Conservation (phyloP, 2,113 vertebrate species). For the Thomomys bottae region DNA sequence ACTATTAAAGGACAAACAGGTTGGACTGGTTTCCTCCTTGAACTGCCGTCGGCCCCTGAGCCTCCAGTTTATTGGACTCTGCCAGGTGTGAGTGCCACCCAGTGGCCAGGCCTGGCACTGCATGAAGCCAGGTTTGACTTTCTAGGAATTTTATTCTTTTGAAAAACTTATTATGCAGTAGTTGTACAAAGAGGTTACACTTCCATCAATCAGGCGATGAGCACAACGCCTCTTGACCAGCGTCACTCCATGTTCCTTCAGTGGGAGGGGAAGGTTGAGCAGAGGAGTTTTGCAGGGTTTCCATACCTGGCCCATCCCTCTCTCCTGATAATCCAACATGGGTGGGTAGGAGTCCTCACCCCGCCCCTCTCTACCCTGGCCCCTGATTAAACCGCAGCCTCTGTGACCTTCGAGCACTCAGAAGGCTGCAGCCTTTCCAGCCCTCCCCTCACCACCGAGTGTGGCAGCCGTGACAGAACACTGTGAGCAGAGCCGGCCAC, state of each 20-base stretch:
- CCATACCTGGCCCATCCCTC: too few species aligned
- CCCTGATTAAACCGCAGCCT: background rate
- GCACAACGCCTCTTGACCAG: too few species aligned
- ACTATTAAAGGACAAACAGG: background rate
- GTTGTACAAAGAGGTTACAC: too few species aligned
- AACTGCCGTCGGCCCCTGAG: background rate
- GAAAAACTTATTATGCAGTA: too few species aligned
- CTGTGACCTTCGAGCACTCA: too few species aligned
- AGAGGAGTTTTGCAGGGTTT: too few species aligned
- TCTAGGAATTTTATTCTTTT: background rate
- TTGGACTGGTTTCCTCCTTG: accelerated
- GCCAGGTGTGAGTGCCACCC: slow-evolving; percentile 28
- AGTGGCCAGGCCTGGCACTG: background rate
- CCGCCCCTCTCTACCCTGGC: too few species aligned
- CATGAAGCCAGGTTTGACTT: background rate
- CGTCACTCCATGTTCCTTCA: too few species aligned
- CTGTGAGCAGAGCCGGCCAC: background rate
- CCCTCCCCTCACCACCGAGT: background rate
- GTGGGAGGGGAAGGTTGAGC: background rate
- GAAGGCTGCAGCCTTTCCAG: background rate
- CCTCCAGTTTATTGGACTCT: background rate
- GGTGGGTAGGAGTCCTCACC: too few species aligned
- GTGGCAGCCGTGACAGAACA: accelerated
- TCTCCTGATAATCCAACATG: too few species aligned
- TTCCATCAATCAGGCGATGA: too few species aligned